phyloP scores from a whole-genome alignment of 1,140 invertebrate species.

The Drosophila sproati region DNA sequence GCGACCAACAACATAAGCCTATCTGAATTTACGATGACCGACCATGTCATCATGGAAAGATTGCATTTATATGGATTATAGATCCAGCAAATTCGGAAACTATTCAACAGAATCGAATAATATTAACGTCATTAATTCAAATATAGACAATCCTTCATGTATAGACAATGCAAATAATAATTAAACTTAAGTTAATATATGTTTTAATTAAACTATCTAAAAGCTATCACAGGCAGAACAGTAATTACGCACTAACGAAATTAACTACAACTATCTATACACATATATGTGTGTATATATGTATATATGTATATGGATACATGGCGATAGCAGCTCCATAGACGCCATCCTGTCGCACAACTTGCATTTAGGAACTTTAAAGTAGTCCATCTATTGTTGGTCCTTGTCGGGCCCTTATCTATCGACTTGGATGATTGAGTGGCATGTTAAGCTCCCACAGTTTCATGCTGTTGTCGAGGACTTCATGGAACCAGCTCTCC shows the following conservation, averaged over 20 bases:
- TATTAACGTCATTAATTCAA: background rate
- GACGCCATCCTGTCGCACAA: constrained; percentile 11
- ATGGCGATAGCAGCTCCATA: constrained; percentile 2
- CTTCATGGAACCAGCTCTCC: constrained; percentile 92
- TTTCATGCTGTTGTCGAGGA: constrained; percentile 94
- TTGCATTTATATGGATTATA: too few species aligned
- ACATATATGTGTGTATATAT: constrained; percentile 34
- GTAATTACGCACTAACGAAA: constrained; percentile 70
- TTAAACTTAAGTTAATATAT: constrained; percentile 11
- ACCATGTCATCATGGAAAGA: too few species aligned
- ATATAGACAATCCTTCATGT: background rate
- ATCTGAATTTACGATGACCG: too few species aligned
- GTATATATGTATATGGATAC: constrained; percentile 13
- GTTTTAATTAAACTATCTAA: constrained; percentile 74
- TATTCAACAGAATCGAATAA: too few species aligned
- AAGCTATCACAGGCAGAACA: constrained; percentile 81
- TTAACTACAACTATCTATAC: constrained; percentile 52
- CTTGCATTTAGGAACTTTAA: constrained; percentile 45
- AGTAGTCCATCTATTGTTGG: constrained; percentile 7
- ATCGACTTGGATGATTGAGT: constrained; percentile 56
- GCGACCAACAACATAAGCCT: too few species aligned
- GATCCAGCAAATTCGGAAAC: too few species aligned
- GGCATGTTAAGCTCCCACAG: constrained; percentile 94
- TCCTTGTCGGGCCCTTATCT: background rate
- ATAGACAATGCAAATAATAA: background rate